Conservation (phyloP, 2,888 invertebrate genomes). For the Augochlorella aurata region DNA sequence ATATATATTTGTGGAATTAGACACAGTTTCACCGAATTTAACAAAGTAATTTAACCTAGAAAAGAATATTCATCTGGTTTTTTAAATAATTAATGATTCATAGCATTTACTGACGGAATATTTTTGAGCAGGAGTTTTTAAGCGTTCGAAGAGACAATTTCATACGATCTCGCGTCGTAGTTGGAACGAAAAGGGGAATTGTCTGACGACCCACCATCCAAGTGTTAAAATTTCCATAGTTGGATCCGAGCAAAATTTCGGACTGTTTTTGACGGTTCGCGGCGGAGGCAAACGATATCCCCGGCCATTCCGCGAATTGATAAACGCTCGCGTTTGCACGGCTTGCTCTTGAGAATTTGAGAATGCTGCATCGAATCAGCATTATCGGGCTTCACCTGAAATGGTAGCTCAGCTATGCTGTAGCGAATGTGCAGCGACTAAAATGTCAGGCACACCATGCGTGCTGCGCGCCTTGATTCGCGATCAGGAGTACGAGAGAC, state of each 20-base stretch:
- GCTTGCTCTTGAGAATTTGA: slow-evolving; percentile 40
- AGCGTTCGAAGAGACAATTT: too few species aligned
- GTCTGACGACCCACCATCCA: slow-evolving; percentile 10
- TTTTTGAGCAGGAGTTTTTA: not conserved
- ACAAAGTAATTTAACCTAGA: too few species aligned
- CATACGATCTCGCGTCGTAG: not conserved
- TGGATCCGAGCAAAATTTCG: slow-evolving; percentile 38
- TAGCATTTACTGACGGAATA: not conserved
- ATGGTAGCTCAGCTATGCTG: not conserved
- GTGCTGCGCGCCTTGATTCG: slow-evolving; percentile 10
- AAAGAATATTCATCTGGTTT: too few species aligned
- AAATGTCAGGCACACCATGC: slow-evolving; percentile 23
- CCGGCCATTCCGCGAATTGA: slow-evolving; percentile 15
- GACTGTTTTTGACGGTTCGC: slow-evolving; percentile 54
- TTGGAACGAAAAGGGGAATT: not conserved
- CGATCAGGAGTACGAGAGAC: slow-evolving; percentile 13
- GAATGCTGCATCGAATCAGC: slow-evolving; percentile 35
- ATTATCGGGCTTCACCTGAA: slow-evolving; percentile 9
- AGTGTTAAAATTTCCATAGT: slow-evolving; percentile 10
- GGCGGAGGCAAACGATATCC: slow-evolving; percentile 32
- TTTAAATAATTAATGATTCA: not conserved
- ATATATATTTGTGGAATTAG: too few species aligned
- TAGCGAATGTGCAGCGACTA: slow-evolving; percentile 15
- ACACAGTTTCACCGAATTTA: too few species aligned
- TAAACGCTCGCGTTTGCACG: slow-evolving; percentile 15